A percentile compares a stretch with the other conserved stretches of the same genome.
These are phyloP conservation scores for Halichoerus grypus DNA, from an alignment of 2,113 vertebrate species.

Conservation along the genomic window DNA sequence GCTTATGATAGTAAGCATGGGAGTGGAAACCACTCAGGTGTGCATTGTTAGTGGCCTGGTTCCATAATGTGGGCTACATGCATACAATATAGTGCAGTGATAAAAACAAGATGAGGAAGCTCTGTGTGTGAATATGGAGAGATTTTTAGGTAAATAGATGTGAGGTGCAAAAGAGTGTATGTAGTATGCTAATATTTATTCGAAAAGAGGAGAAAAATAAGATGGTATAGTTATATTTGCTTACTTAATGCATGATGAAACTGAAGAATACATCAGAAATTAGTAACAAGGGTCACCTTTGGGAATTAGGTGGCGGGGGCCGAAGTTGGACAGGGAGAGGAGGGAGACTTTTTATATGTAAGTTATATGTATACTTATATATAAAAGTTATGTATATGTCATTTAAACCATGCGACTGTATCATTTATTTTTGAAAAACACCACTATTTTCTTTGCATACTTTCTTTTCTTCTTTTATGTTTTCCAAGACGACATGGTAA, in stretches of 20 bases:
- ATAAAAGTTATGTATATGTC: background rate
- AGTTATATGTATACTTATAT: background rate
- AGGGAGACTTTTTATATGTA: background rate
- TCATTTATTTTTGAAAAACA: background rate
- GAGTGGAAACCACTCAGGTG: background rate
- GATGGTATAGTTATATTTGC: background rate
- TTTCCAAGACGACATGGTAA: conserved; percentile 88
- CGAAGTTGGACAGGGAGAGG: background rate
- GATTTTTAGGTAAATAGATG: background rate
- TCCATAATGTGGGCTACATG: background rate
- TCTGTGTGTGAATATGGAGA: background rate
- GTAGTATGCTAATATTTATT: background rate
- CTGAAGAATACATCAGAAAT: background rate
- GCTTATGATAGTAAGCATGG: background rate
- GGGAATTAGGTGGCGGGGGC: background rate
- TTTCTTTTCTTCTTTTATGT: conserved; percentile 43
- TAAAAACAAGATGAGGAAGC: background rate
- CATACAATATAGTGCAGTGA: background rate
- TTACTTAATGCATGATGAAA: background rate
- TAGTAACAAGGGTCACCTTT: background rate
- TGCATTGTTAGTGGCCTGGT: background rate
- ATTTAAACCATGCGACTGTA: background rate
- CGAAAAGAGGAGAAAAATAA: conserved; percentile 18
- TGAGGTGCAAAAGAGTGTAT: background rate
- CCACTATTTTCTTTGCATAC: conserved; percentile 8